Conservation (phyloP, 2,888 invertebrate genomes). For the Chironomus riparius region DNA sequence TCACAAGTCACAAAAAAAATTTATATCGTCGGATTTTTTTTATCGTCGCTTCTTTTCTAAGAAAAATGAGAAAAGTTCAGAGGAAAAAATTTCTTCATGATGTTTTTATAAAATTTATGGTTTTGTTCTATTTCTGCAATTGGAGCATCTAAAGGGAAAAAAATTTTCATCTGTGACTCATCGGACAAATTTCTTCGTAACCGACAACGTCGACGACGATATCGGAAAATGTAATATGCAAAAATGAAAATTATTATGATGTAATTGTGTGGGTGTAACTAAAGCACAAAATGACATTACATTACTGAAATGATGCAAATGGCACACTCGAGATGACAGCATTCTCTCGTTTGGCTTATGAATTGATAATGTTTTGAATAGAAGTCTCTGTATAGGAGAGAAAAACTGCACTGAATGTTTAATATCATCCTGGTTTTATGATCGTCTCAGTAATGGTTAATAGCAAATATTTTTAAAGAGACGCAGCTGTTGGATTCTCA, state of each 20-base stretch:
- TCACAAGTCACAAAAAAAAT: conserved; percentile 3
- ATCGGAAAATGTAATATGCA: neutral
- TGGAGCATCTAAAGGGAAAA: neutral
- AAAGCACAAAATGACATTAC: neutral
- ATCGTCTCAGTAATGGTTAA: too few relatives aligned
- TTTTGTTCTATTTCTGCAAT: conserved; percentile 13
- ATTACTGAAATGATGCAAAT: neutral
- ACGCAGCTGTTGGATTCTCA: too few relatives aligned
- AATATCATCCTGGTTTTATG: neutral
- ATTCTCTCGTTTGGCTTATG: neutral
- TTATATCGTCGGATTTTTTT: neutral
- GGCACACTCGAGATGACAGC: neutral
- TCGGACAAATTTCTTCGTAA: neutral
- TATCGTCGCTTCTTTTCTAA: neutral
- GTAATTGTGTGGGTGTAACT: neutral
- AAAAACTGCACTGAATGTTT: neutral
- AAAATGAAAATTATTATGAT: neutral
- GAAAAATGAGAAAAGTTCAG: conserved; percentile 4
- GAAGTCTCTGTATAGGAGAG: neutral
- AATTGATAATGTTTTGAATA: neutral
- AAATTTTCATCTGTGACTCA: neutral
- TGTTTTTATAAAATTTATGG: conserved; percentile 17
- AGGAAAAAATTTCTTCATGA: neutral
- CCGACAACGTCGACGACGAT: neutral
- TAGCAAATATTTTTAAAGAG: too few relatives aligned